These are phyloP conservation scores for Acanthosepion pharaonis DNA, from an alignment of 2,888 invertebrate species.

Conservation along the genomic window DNA sequence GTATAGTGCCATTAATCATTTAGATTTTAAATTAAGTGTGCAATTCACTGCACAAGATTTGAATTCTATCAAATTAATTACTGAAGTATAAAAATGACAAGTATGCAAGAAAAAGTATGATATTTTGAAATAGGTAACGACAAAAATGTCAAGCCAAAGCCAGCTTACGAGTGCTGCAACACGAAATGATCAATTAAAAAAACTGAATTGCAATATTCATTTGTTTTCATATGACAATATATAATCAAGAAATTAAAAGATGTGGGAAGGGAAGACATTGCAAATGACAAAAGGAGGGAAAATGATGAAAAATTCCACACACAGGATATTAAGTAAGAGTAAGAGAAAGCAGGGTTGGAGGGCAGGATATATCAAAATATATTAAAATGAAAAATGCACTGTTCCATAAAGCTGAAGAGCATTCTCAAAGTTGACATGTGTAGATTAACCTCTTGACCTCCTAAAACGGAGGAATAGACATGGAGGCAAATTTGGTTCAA, in stretches of 20 bases:
- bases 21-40: neutral
- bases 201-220: neutral
- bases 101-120: neutral
- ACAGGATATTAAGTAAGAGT: neutral
- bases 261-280: neutral
- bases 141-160: neutral
- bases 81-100: neutral
- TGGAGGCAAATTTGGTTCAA: neutral
- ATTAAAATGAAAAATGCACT: slow-evolving; percentile 25
- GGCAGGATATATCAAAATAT: slow-evolving; percentile 5
- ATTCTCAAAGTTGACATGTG: neutral
- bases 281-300: neutral
- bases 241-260: slow-evolving; percentile 14
- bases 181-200: neutral
- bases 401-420: slow-evolving; percentile 16
- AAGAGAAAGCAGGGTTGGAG: neutral
- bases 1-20: neutral
- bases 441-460: neutral
- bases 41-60: neutral
- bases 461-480: neutral
- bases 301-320: neutral
- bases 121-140: neutral
- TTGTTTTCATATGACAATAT: neutral
- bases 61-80: neutral
- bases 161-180: neutral